Evolutionary conservation across 2,888 invertebrate species (phyloP).

Genomic region (Proisotoma minuta): DNA sequence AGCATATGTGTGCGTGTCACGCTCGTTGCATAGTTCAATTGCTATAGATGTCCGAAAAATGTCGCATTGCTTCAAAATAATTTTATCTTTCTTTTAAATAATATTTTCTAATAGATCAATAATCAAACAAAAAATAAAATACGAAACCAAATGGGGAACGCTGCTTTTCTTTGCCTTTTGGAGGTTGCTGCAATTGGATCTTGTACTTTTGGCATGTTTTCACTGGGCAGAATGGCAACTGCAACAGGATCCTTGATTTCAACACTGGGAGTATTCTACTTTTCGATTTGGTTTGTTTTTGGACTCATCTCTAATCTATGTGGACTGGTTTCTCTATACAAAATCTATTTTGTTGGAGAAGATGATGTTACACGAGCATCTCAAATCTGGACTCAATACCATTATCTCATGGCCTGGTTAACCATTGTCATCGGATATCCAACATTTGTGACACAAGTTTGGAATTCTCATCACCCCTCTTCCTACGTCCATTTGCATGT

Average conservation of each 20-base stretch:
- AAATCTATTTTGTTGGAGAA: not conserved
- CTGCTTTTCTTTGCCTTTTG: conserved; percentile 15
- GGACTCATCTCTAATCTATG: conserved; percentile 12
- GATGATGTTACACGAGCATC: conserved; percentile 8
- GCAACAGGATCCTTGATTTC: not conserved
- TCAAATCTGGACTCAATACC: conserved; percentile 16
- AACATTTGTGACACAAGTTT: conserved; percentile 23
- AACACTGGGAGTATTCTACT: conserved; percentile 10
- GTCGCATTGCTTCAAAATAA: too few species aligned
- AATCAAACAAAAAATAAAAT: too few species aligned
- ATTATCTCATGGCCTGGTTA: conserved; percentile 27
- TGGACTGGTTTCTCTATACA: conserved; percentile 19
- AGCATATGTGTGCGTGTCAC: too few species aligned
- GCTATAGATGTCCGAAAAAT: too few species aligned
- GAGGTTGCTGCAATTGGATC: conserved; percentile 12
- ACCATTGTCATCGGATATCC: conserved; percentile 33
- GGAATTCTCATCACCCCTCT: conserved; percentile 21
- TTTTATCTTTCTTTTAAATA: too few species aligned
- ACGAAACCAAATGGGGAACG: not conserved
- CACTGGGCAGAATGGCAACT: too few species aligned
- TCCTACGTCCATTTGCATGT: conserved; percentile 6
- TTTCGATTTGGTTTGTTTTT: conserved; percentile 22
- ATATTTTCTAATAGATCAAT: too few species aligned
- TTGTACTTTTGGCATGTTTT: conserved; percentile 14
- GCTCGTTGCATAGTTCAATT: too few species aligned